These are phyloP conservation scores for Esperia sulphurella DNA, from an alignment of 2,888 invertebrate genomes.

Conservation along the genomic window DNA sequence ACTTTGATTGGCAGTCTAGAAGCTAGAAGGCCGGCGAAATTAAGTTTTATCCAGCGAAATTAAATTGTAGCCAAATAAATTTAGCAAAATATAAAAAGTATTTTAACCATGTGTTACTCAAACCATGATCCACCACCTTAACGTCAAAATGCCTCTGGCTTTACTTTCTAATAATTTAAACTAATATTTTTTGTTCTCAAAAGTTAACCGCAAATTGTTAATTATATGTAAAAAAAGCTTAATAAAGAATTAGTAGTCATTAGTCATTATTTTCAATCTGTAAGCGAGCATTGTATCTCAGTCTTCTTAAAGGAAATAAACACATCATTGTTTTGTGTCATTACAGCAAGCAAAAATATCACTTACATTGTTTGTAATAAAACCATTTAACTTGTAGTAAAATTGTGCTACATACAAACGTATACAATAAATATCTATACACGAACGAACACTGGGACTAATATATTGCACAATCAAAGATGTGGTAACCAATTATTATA, in stretches of 20 bases:
- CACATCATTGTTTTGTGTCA: background rate
- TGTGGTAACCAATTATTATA: conserved; percentile 21
- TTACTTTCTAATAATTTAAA: conserved; percentile 19
- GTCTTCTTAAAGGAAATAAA: conserved; percentile 13
- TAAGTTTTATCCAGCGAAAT: too few relatives aligned
- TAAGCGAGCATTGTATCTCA: conserved; percentile 14
- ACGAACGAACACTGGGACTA: conserved; percentile 22
- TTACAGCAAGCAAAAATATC: background rate
- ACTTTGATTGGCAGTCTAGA: too few relatives aligned
- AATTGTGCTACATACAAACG: conserved; percentile 8
- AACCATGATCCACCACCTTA: conserved; percentile 12
- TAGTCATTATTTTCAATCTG: background rate
- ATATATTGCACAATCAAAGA: conserved; percentile 19
- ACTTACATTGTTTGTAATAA: background rate
- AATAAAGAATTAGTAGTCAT: background rate
- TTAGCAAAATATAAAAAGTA: too few relatives aligned
- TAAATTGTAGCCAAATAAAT: too few relatives aligned
- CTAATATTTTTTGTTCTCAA: conserved; percentile 28
- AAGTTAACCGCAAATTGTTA: background rate
- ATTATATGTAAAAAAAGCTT: background rate
- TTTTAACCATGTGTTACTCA: too few relatives aligned
- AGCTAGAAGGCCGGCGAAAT: too few relatives aligned
- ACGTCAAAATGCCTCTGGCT: conserved; percentile 17
- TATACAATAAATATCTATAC: conserved; percentile 9
- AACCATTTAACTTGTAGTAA: conserved; percentile 4